Conservation (phyloP, 2,797 vertebrate genomes). For the Pangasius mekongensis region DNA sequence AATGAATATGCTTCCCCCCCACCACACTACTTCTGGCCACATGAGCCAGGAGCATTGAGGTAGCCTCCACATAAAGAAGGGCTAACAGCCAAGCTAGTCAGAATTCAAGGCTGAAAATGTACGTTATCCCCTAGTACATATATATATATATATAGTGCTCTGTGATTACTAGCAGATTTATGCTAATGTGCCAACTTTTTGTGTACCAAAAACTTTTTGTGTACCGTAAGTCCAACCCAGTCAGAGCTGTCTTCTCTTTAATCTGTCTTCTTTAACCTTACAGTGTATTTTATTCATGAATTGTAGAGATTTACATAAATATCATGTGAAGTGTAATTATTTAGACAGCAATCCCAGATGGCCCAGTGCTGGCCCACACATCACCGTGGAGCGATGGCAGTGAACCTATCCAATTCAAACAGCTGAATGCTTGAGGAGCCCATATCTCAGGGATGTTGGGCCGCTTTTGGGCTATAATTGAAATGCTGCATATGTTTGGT, state of each 20-base stretch:
- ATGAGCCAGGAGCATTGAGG: constrained; percentile 14
- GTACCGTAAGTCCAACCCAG: constrained; percentile 4
- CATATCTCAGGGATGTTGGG: constrained; percentile 10
- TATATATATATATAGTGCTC: not conserved
- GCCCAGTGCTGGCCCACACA: not conserved
- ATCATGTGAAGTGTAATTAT: not conserved
- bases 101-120: constrained; percentile 17
- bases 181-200: constrained; percentile 37
- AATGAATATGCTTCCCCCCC: constrained; percentile 18
- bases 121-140: not conserved
- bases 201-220: constrained; percentile 32
- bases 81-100: constrained; percentile 27
- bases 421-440: not conserved
- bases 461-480: not conserved
- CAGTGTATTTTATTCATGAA: constrained; percentile 1
- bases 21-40: constrained; percentile 23
- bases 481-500: not conserved
- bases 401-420: not conserved
- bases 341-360: not conserved
- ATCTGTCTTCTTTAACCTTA: constrained; percentile 13
- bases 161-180: constrained; percentile 6
- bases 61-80: constrained; percentile 22
- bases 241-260: not conserved
- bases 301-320: not conserved
- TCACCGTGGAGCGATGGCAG: not conserved